These are phyloP conservation scores for Sminthurinus signatus DNA, from an alignment of 1,140 invertebrate genomes.

Conservation along the genomic window DNA sequence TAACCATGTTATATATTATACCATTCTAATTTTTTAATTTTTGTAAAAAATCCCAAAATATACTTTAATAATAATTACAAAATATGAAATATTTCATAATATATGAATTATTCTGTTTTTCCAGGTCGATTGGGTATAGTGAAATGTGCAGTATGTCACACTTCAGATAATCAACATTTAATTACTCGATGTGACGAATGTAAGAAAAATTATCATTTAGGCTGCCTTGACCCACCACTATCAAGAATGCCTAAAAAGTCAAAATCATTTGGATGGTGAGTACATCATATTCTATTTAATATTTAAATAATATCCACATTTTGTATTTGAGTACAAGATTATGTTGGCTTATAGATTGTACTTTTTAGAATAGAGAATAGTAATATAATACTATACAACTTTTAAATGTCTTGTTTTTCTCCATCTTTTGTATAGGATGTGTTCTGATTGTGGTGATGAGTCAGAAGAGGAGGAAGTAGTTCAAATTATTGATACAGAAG, in stretches of 20 bases:
- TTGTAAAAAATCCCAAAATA: too few relatives aligned
- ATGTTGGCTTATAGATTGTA: too few relatives aligned
- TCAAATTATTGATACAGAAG: conserved; percentile 48
- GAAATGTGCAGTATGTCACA: conserved; percentile 77
- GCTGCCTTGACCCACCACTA: conserved; percentile 85
- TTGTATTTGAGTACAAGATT: conserved; percentile 10
- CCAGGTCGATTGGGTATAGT: conserved; percentile 45
- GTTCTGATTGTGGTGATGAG: conserved; percentile 75
- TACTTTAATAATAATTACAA: too few relatives aligned
- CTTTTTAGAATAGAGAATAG: too few relatives aligned
- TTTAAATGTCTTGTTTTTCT: conserved; percentile 6
- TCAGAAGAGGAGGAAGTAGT: conserved; percentile 53
- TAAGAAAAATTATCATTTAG: conserved; percentile 83
- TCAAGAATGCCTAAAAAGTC: conserved; percentile 90
- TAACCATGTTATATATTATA: too few relatives aligned
- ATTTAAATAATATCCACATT: too few relatives aligned
- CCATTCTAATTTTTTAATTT: too few relatives aligned
- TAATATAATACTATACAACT: neutral
- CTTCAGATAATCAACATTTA: conserved; percentile 74
- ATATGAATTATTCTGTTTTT: too few relatives aligned
- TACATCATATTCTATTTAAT: too few relatives aligned
- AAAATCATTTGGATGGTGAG: conserved; percentile 82
- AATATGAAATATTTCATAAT: too few relatives aligned
- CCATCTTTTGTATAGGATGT: conserved; percentile 57
- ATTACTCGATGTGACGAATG: conserved; percentile 93